Percentiles rank a stretch among this genome's conserved stretches.
Conservation (phyloP, 2,797 vertebrate species). For the Helicolenus hilgendorfi region DNA sequence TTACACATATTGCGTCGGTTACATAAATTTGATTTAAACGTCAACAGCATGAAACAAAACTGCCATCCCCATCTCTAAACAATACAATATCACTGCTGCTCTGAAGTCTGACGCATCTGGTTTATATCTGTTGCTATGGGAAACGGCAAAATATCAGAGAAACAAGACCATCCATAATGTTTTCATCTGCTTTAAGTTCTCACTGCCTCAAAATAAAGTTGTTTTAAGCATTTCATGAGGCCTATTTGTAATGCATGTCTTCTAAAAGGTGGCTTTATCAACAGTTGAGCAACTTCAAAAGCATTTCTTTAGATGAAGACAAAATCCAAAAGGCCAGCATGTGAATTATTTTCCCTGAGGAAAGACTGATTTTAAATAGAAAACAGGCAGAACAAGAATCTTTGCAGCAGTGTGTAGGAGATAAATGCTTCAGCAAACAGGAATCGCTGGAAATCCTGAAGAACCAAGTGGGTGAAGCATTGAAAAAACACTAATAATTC, state of each 20-base stretch:
- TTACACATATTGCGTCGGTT: not conserved
- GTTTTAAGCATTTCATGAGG: not conserved
- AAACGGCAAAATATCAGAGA: slow-evolving; percentile 30
- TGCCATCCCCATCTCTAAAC: not conserved
- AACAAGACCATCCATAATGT: slow-evolving; percentile 19
- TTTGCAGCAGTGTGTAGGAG: not conserved
- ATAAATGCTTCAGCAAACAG: not conserved
- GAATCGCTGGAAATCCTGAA: not conserved
- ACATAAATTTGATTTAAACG: not conserved
- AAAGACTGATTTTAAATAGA: not conserved
- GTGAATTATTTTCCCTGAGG: not conserved
- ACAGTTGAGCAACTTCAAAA: not conserved
- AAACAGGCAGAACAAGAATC: not conserved
- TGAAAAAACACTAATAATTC: not conserved
- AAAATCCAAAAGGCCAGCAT: not conserved
- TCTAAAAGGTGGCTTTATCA: not conserved
- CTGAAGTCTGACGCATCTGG: slow-evolving; percentile 45
- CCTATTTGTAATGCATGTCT: not conserved
- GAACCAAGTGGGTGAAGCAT: not conserved
- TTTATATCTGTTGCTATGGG: slow-evolving; percentile 38
- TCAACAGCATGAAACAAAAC: slow-evolving; percentile 5
- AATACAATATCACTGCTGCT: slow-evolving; percentile 21
- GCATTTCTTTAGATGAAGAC: not conserved
- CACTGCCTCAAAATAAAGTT: not conserved
- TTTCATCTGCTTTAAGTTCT: slow-evolving; percentile 12